These are phyloP conservation scores for Achatina immaculata DNA, from an alignment of 1,140 invertebrate genomes.

Conservation along the genomic window DNA sequence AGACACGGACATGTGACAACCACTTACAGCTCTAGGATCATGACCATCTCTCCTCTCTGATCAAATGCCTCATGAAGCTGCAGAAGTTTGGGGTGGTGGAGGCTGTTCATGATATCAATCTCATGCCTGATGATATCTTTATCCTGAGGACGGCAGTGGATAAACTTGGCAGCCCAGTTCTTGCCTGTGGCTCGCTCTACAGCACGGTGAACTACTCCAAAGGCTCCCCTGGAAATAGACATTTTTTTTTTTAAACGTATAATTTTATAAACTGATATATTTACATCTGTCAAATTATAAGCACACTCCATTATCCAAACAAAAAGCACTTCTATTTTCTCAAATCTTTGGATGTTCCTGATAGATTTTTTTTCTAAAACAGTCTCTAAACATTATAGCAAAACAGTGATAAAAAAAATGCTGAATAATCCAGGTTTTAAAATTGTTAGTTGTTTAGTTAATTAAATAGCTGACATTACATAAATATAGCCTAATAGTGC, in stretches of 20 bases:
- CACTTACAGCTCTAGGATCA: slow-evolving; percentile 97
- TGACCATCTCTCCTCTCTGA: slow-evolving; percentile 98
- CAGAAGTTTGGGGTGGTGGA: slow-evolving; percentile 96
- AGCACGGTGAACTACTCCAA: slow-evolving; percentile 97
- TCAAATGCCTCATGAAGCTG: slow-evolving; percentile 99
- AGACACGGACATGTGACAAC: no score
- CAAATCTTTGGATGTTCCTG: no score
- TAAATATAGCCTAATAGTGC: no score
- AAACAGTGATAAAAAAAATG: no score
- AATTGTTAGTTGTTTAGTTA: no score
- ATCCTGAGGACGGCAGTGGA: slow-evolving; percentile 93
- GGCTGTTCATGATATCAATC: slow-evolving; percentile 98
- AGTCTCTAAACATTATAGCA: no score
- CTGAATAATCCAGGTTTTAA: no score
- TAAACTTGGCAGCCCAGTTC: slow-evolving; percentile 98
- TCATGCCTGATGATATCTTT: slow-evolving; percentile 97
- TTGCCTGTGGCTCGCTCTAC: slow-evolving; percentile 95
- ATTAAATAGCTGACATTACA: no score
- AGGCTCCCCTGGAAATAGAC: slow-evolving; percentile 80
- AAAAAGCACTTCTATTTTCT: no score
- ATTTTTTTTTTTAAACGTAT: background rate
- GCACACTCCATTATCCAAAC: no score
- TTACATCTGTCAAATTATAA: background rate
- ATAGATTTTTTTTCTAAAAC: no score
- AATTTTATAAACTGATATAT: background rate